phyloP scores from a whole-genome alignment of 2,888 invertebrate genomes.

The Cacoxenus indagator region DNA sequence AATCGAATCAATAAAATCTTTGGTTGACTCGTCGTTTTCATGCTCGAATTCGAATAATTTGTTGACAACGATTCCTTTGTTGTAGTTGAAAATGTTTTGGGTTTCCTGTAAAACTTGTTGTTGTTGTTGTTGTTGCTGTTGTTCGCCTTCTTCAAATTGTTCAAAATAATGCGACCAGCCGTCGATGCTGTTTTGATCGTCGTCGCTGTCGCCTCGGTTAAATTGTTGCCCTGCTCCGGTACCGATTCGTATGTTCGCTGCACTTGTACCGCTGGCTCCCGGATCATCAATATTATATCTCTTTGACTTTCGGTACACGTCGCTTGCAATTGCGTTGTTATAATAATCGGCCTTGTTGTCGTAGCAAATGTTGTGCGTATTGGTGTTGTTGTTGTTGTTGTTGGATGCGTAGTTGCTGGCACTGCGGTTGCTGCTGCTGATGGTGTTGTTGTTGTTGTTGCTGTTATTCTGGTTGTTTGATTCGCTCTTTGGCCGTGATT shows the following conservation, averaged over 20 bases:
- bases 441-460: conserved; percentile 30
- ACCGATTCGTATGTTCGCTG: conserved; percentile 45
- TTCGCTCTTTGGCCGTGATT: conserved; percentile 58
- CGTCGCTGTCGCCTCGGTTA: conserved; percentile 35
- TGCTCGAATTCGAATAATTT: too few relatives aligned
- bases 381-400: conserved; percentile 35
- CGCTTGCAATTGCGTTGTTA: background rate
- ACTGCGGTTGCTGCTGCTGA: conserved; percentile 38
- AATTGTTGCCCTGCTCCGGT: background rate
- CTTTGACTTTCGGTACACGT: conserved; percentile 53
- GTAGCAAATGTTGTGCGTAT: too few relatives aligned
- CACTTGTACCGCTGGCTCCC: conserved; percentile 56
- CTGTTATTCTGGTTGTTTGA: conserved; percentile 42
- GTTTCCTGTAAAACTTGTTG: too few relatives aligned
- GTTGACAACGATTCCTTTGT: background rate
- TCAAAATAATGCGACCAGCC: conserved; percentile 23
- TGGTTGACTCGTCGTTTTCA: conserved; percentile 3
- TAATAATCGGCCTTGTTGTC: conserved; percentile 39
- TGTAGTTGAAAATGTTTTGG: too few relatives aligned
- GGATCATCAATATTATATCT: conserved; percentile 66
- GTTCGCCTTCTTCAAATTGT: conserved; percentile 18
- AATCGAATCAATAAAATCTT: background rate
- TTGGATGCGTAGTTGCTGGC: conserved; percentile 23
- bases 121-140: background rate
- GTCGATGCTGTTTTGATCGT: conserved; percentile 35